Base-by-base conservation (phyloP, 2,888 invertebrate species). In the Halictus ligatus region DNA sequence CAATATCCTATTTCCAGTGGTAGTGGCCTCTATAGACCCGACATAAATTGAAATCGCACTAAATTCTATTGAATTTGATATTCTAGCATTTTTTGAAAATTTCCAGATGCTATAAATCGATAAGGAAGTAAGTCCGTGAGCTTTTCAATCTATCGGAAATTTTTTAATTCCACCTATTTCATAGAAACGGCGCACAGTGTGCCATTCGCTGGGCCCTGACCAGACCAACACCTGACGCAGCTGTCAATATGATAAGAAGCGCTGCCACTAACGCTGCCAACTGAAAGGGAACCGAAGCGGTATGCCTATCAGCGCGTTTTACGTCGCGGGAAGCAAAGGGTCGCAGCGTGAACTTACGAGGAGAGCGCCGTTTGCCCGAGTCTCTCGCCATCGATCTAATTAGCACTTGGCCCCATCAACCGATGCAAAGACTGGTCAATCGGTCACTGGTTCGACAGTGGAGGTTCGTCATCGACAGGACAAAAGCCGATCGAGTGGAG, bases 401-500 rank as follows among this genome's bases (percentile, higher is more conserved):
- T 69, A 77, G 46, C 81, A 43, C 76, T 78, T 50, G 48, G 46
- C 43, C 48, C 48, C 58, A 69, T 48, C 25, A 64, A 54, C 75
- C 12, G 50, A 29, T 64, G 74, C 10, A 50, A n/a, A 50, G 71
- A 35, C 71, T 29, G 71, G 74, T 54, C 48, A 40, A 80, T 75
- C 72, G 84, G 54, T 54, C 78, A 71, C 50, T 58, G 84, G 18
- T 60, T 35, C 18, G 2, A 73, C 71, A 54, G 29, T 46, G 64
- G 35, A 69, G 54, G n/a, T 75, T 54, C 72, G 64, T 84, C 40
- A 75, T 75, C 75, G 54, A 48, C 78, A 76, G 75, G 71, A 29
- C 60, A 75, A 64, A 78, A 75, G 79, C 29, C 15, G 79, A 69
- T 29, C 73, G 75, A 76, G 89, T 40, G 73, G 83, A 75, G 80